phyloP scores from a whole-genome alignment of 2,113 vertebrate genomes.

The Zosterops pallidus region DNA sequence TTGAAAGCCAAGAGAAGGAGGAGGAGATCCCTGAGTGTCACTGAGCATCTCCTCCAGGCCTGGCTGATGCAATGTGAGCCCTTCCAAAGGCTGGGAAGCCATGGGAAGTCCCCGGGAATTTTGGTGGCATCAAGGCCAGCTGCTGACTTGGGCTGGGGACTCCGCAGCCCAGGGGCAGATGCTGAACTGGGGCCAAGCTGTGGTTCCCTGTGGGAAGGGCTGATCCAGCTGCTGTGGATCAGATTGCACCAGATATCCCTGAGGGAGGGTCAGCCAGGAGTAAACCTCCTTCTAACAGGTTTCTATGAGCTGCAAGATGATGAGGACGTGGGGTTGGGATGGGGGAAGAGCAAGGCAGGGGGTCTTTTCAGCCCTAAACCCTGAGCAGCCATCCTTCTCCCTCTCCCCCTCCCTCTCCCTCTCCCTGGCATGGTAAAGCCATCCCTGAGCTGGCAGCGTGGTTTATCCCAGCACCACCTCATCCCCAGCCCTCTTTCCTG shows the following conservation, averaged over 20 bases:
- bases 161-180: neutral
- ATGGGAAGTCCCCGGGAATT: neutral
- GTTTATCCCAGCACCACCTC: neutral
- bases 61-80: neutral
- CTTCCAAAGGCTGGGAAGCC: neutral
- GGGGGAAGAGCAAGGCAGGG: neutral
- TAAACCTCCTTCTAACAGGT: neutral
- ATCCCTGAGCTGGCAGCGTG: neutral
- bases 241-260: neutral
- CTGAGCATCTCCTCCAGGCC: neutral
- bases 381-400: neutral
- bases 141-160: neutral
- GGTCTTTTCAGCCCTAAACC: neutral
- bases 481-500: neutral
- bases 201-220: neutral
- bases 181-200: neutral
- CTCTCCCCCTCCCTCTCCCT: too few relatives aligned
- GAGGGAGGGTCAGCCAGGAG: neutral
- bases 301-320: neutral
- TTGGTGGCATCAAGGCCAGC: accelerated
- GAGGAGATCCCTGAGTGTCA: neutral
- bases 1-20: neutral
- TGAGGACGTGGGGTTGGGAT: accelerated
- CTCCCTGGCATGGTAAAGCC: neutral
- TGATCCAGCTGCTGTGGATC: neutral